Evolutionary conservation across 2,113 vertebrate species (phyloP).

Genomic region (Sialia sialis): DNA sequence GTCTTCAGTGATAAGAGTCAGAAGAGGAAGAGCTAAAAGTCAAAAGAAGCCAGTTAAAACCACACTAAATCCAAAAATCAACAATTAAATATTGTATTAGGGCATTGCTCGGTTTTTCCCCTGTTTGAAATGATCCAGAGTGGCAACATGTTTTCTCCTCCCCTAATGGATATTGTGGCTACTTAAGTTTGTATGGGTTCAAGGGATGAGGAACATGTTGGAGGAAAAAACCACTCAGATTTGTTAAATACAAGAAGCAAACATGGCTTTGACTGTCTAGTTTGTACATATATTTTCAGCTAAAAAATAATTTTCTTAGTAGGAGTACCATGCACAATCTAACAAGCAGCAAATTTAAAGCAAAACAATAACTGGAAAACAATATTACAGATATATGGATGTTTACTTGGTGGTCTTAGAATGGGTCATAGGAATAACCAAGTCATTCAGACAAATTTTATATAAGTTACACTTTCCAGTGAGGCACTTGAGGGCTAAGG

Average conservation of each 20-base stretch:
- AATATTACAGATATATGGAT: background rate
- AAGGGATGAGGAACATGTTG: background rate
- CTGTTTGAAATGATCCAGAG: background rate
- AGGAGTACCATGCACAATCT: background rate
- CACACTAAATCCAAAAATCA: background rate
- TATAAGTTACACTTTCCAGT: background rate
- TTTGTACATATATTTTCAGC: background rate
- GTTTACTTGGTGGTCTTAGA: background rate
- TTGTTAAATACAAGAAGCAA: background rate
- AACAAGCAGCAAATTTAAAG: background rate
- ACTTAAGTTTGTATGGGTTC: background rate
- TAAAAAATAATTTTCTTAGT: background rate
- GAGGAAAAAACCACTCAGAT: background rate
- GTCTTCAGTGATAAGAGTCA: background rate
- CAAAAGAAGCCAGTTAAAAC: background rate
- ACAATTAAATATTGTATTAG: background rate
- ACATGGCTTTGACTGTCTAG: background rate
- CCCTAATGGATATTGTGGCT: fast-evolving
- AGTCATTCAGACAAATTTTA: background rate
- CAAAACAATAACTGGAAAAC: background rate
- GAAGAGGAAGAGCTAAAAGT: background rate
- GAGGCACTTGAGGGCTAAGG: background rate
- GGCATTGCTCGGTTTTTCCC: fast-evolving
- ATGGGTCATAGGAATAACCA: background rate
- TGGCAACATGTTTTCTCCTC: fast-evolving